Evolutionary conservation across 2,113 vertebrate genomes (phyloP), one percentile per base, ranked within the genome.

Genomic region (Loxodonta africana): DNA sequence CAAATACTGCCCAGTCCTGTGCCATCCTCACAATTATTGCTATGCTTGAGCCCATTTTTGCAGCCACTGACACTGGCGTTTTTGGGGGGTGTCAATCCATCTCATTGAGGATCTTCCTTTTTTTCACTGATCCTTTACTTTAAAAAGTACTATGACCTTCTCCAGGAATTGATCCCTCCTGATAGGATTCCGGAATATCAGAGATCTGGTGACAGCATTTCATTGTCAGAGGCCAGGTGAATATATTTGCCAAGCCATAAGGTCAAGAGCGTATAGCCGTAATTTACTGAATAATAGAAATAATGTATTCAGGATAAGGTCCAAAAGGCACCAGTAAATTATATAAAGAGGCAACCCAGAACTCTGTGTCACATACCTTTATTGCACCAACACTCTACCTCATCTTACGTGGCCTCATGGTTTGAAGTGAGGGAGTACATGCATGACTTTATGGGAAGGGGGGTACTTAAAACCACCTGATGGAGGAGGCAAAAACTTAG

Each of bases 311-410:
- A 92, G 46, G 53, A 65, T 77, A 51, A 57, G 63, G 17, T 84
- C 48, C 51, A 83, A 85, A 83, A 82, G 67, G 60, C 78, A 88
- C 14, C 20, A 69, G 51, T 62, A 92, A 51, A 77, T 93, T 83
- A 77, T 25, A 83, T 69, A 63, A 92, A 77, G 76, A 92, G 17
- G 30, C 26, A 92, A 23, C 67, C 28, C 28, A 26, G n/a, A 83
- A 9, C 30, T 21, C 25, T 6, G 28, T 8, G 20, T 57, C 30
- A 71, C 30, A 71, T 60, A 65, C 14, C 25, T 71, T 88, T 48
- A 33, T 41, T 83, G 14, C 37, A 20, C 57, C 51, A 65, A 77
- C 12, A 77, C 4, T 48, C 0, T 44, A 41, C 67, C n/a, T 83
- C 46, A 63, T 44, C 63, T 84, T 73, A 46, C 17, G 23, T 74